Conservation (phyloP, 1,140 invertebrate species). For the Lerema accius region DNA sequence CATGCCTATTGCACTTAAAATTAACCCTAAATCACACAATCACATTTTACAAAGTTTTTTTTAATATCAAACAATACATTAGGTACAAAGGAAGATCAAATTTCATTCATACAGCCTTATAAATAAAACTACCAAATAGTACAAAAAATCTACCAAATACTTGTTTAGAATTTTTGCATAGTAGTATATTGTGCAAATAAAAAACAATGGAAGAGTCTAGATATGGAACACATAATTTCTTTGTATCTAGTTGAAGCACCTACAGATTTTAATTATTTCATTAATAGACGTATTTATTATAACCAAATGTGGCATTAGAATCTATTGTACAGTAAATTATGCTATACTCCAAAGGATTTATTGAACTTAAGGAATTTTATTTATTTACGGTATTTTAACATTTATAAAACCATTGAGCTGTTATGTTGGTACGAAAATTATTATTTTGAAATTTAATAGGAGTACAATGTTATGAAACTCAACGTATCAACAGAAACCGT, state of each 20-base stretch:
- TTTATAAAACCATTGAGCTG: slow-evolving; percentile 52
- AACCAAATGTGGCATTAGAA: slow-evolving; percentile 12
- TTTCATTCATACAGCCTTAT: slow-evolving; percentile 30
- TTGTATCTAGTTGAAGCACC: slow-evolving; percentile 33
- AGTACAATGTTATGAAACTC: slow-evolving; percentile 43
- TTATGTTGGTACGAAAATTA: slow-evolving; percentile 51
- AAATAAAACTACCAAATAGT: slow-evolving; percentile 24
- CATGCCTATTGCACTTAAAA: slow-evolving; percentile 13
- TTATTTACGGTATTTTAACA: not conserved
- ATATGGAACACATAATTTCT: slow-evolving; percentile 31
- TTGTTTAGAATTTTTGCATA: slow-evolving; percentile 24
- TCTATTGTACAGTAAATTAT: slow-evolving; percentile 35
- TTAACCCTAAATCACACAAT: slow-evolving; percentile 9
- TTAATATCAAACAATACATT: slow-evolving; percentile 19
- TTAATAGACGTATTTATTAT: not conserved
- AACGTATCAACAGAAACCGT: slow-evolving; percentile 34
- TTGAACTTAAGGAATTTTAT: slow-evolving; percentile 38
- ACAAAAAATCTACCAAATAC: slow-evolving; percentile 29
- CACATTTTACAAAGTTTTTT: slow-evolving; percentile 21
- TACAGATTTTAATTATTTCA: slow-evolving; percentile 16
- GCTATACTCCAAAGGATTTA: slow-evolving; percentile 37
- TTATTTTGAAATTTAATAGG: slow-evolving; percentile 55
- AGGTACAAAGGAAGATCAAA: slow-evolving; percentile 25
- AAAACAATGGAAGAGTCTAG: slow-evolving; percentile 27
- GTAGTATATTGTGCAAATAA: slow-evolving; percentile 26